Evolutionary conservation across 2,113 vertebrate genomes (phyloP).

Genomic region (Sylvia atricapilla): DNA sequence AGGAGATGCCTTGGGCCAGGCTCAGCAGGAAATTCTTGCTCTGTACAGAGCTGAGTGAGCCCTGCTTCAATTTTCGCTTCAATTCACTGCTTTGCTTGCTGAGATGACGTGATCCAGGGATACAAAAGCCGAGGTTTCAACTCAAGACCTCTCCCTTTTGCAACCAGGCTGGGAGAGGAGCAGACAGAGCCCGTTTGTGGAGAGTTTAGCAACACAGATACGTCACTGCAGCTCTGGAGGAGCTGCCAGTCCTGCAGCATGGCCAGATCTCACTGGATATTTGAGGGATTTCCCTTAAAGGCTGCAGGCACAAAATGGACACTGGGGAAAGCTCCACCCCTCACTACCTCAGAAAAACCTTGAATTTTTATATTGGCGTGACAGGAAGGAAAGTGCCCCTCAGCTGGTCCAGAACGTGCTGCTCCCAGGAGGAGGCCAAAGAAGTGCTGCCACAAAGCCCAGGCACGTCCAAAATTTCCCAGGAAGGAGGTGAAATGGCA

Average conservation of each 20-base stretch:
- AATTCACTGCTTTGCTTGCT: neutral
- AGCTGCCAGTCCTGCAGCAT: neutral
- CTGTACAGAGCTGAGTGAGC: neutral
- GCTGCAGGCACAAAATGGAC: neutral
- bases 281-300: neutral
- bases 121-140: neutral
- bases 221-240: accelerated
- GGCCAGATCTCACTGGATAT: accelerated
- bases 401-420: too few species aligned
- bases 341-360: accelerated
- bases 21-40: conserved; percentile 31
- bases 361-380: neutral
- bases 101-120: neutral
- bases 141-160: neutral
- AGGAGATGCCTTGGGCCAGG: neutral
- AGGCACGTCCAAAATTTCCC: accelerated
- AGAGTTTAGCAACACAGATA: neutral
- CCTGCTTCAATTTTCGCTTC: neutral
- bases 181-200: accelerated
- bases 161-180: neutral
- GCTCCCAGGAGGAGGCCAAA: neutral
- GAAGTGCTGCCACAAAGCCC: neutral
- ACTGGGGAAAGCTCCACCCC: neutral
- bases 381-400: neutral
- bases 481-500: neutral